phyloP scores from a whole-genome alignment of 2,797 vertebrate genomes.

The Orestias chungarensis region DNA sequence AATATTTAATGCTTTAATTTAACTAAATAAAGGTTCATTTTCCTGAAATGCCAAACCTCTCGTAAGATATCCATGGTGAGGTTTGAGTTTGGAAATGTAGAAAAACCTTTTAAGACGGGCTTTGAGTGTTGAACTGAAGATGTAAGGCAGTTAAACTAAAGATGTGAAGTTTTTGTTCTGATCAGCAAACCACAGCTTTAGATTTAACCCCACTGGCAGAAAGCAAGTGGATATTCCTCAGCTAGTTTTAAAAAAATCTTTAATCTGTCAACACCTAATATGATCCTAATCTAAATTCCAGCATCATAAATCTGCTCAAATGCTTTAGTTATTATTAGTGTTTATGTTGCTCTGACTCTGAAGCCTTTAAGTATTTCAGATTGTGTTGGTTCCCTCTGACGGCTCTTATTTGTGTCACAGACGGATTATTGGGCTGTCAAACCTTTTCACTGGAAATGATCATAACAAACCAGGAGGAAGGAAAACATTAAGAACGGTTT shows the following conservation, averaged over 20 bases:
- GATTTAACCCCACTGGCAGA: slow-evolving; percentile 42
- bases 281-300: not conserved
- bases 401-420: not conserved
- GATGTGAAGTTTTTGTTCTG: not conserved
- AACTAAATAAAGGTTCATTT: not conserved
- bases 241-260: not conserved
- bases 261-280: not conserved
- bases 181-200: slow-evolving; percentile 21
- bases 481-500: not conserved
- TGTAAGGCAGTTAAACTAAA: no score
- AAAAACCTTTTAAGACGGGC: not conserved
- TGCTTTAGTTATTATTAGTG: not conserved
- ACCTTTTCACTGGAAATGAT: not conserved
- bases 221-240: slow-evolving; percentile 4
- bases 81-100: not conserved
- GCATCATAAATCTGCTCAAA: not conserved
- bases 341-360: not conserved
- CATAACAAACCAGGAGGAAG: not conserved
- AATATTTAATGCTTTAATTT: no score
- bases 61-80: not conserved
- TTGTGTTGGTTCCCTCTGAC: not conserved
- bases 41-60: not conserved
- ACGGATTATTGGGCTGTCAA: not conserved
- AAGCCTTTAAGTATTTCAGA: not conserved
- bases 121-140: not conserved